Evolutionary conservation across 2,113 vertebrate species (phyloP).

Genomic region (Colius striatus): DNA sequence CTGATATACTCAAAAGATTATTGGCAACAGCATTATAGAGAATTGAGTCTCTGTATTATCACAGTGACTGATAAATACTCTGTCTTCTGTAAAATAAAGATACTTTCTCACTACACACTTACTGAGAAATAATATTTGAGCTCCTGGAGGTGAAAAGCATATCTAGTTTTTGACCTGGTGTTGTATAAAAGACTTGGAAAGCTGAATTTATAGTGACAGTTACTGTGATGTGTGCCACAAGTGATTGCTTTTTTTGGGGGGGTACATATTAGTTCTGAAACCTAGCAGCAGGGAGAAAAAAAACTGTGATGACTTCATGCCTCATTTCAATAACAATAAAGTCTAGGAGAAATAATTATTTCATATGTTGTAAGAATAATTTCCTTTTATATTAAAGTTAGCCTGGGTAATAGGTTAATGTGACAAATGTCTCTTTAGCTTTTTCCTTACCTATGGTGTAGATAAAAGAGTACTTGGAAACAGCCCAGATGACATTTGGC

Average conservation of each 20-base stretch:
- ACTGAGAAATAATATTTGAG: not conserved
- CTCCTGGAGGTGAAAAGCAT: not conserved
- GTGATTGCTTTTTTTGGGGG: not conserved
- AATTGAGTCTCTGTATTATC: not conserved
- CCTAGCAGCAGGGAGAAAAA: not conserved
- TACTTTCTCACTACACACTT: not conserved
- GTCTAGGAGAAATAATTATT: not conserved
- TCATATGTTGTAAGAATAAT: not conserved
- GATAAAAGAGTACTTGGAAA: not conserved
- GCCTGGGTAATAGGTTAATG: not conserved
- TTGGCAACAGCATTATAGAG: not conserved
- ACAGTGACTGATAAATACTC: not conserved
- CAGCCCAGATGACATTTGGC: not conserved
- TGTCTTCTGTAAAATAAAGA: not conserved
- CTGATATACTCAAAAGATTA: not conserved
- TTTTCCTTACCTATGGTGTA: not conserved
- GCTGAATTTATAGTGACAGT: not conserved
- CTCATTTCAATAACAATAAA: not conserved
- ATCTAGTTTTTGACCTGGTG: not conserved
- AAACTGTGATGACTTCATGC: not conserved
- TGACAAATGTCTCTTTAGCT: not conserved
- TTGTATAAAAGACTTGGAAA: not conserved
- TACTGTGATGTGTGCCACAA: not conserved
- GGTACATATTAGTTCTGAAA: not conserved
- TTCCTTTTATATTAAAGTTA: not conserved